These are phyloP conservation scores for Merodon equestris DNA, from an alignment of 2,888 invertebrate species.

Conservation along the genomic window DNA sequence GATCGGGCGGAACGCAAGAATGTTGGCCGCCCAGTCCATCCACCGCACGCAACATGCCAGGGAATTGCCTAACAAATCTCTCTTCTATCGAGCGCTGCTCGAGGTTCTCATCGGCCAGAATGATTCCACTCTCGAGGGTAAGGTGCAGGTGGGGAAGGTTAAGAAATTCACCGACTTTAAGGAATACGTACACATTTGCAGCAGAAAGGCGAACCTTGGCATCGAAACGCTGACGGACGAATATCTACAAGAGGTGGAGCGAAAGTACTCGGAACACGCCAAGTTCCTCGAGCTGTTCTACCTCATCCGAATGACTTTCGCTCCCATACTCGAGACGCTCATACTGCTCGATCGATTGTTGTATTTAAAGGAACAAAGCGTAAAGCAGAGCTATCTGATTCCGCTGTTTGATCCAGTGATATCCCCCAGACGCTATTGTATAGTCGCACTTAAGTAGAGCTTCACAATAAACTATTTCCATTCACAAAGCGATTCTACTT, in stretches of 20 bases:
- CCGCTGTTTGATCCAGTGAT: constrained; percentile 90
- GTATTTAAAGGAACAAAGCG: constrained; percentile 85
- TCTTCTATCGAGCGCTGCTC: constrained; percentile 88
- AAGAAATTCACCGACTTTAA: constrained; percentile 83
- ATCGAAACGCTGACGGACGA: constrained; percentile 77
- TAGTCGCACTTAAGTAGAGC: constrained; percentile 68
- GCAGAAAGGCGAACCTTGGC: constrained; percentile 80
- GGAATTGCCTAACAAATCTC: constrained; percentile 82
- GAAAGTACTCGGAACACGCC: constrained; percentile 78
- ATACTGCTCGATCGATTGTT: constrained; percentile 90
- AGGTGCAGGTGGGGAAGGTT: constrained; percentile 82
- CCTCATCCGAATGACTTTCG: constrained; percentile 86
- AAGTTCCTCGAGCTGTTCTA: constrained; percentile 87
- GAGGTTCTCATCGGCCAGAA: constrained; percentile 82
- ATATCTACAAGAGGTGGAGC: constrained; percentile 79
- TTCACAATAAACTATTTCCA: not conserved
- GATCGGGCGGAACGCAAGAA: constrained; percentile 88
- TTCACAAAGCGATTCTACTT: not conserved
- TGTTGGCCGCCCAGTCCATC: constrained; percentile 92
- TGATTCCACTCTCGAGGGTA: constrained; percentile 76
- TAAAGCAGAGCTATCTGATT: constrained; percentile 83
- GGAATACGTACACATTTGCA: constrained; percentile 85
- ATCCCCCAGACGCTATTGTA: constrained; percentile 84
- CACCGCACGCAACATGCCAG: constrained; percentile 82
- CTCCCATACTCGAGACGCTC: constrained; percentile 89